Conservation (phyloP, 2,113 vertebrate genomes). For the Apodemus sylvaticus region DNA sequence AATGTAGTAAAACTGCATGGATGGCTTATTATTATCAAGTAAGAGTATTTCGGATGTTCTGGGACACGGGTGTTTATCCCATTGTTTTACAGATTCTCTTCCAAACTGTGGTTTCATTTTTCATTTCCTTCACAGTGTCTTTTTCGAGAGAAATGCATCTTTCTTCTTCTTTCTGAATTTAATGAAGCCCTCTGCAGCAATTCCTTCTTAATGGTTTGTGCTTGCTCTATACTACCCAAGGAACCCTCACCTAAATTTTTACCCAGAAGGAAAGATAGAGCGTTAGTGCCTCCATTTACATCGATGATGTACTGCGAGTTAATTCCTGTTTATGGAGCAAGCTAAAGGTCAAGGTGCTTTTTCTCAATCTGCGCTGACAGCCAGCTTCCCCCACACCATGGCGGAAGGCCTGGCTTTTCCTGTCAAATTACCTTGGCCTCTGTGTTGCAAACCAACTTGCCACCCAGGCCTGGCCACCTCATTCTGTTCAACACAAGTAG, state of each 20-base stretch:
- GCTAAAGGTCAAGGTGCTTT: conserved; percentile 42
- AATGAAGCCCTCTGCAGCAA: conserved; percentile 37
- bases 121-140: background rate
- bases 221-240: conserved; percentile 46
- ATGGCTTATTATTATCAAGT: background rate
- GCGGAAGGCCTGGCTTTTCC: conserved; percentile 17
- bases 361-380: background rate
- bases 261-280: conserved; percentile 1
- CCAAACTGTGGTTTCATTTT: background rate
- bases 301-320: conserved; percentile 18
- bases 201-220: conserved; percentile 26
- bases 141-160: background rate
- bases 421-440: conserved; percentile 38
- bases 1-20: background rate
- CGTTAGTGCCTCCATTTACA: conserved; percentile 8
- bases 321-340: conserved; percentile 65
- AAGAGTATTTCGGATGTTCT: background rate
- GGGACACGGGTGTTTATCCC: background rate
- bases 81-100: background rate
- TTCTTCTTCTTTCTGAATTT: background rate
- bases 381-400: background rate
- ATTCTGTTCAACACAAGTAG: background rate
- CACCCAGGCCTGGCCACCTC: background rate
- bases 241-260: conserved; percentile 34
- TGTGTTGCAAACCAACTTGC: conserved; percentile 47